phyloP scores from a whole-genome alignment of 2,797 vertebrate species.

The Monodelphis domestica region DNA sequence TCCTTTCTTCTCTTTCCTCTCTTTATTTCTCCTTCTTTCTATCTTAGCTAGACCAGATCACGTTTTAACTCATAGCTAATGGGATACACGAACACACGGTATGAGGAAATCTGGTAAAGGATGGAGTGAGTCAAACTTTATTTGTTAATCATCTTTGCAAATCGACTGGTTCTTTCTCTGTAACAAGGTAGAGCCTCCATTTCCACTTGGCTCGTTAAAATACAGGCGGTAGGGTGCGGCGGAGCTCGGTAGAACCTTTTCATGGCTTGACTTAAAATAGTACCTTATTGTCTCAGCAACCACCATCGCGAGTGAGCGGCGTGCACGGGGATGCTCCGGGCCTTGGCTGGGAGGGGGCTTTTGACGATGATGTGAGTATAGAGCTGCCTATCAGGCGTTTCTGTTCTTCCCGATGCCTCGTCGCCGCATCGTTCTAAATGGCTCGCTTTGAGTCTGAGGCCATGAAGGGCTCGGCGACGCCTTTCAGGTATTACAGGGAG shows the following conservation, averaged over 20 bases:
- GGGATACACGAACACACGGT: not conserved
- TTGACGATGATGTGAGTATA: too few species aligned
- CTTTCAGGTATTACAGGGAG: not conserved
- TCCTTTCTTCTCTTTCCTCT: not conserved
- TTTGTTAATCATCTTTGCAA: not conserved
- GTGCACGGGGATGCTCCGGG: too few species aligned
- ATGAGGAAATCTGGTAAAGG: not conserved
- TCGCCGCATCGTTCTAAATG: not conserved
- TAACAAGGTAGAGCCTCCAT: too few species aligned
- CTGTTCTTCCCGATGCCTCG: too few species aligned
- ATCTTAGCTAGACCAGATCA: not conserved
- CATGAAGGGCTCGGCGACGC: not conserved
- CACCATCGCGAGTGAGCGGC: too few species aligned
- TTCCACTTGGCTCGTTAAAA: too few species aligned
- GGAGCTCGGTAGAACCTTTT: too few species aligned
- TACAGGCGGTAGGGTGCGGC: too few species aligned
- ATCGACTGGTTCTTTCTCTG: not conserved
- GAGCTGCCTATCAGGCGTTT: too few species aligned
- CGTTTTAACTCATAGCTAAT: not conserved
- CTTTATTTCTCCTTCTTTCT: not conserved
- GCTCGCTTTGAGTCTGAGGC: constrained; percentile 3
- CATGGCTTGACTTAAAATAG: not conserved
- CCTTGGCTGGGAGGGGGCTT: too few species aligned
- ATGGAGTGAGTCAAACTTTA: not conserved
- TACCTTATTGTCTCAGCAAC: not conserved